Percentiles rank a stretch among this genome's conserved stretches.
Conservation (phyloP, 2,888 invertebrate genomes). For the Elysia crispata region DNA sequence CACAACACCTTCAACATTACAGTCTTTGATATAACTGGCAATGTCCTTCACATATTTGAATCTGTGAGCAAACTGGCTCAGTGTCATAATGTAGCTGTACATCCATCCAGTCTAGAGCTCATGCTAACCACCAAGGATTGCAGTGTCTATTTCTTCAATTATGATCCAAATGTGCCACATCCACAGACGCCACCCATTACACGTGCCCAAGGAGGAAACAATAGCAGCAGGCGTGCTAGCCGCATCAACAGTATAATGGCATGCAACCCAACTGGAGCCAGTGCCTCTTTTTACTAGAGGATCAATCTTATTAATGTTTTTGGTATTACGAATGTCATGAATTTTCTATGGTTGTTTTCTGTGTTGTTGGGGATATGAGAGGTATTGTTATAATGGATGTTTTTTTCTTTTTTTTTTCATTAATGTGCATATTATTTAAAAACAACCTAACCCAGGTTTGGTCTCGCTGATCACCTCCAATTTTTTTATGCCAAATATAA, state of each 20-base stretch:
- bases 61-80: slow-evolving; percentile 99
- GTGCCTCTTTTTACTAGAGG: slow-evolving; percentile 10
- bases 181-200: neutral
- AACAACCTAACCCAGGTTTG: too few species aligned
- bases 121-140: slow-evolving; percentile 99
- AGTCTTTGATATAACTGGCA: slow-evolving; percentile 95
- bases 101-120: slow-evolving; percentile 76
- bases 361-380: neutral
- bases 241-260: neutral
- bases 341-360: slow-evolving; percentile 6
- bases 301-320: too few species aligned
- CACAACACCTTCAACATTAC: slow-evolving; percentile 99
- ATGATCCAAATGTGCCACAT: slow-evolving; percentile 76
- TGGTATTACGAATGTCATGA: neutral
- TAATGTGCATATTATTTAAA: too few species aligned
- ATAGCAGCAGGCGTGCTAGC: slow-evolving; percentile 17
- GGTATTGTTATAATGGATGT: neutral
- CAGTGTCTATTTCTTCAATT: slow-evolving; percentile 98
- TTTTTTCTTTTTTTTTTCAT: neutral
- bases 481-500: too few species aligned
- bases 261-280: neutral
- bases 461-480: too few species aligned
- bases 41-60: slow-evolving; percentile 97
- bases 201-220: neutral
- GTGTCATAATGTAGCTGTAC: slow-evolving; percentile 99